Conservation (phyloP, 1,140 invertebrate species). For the Drosophila lowei region DNA sequence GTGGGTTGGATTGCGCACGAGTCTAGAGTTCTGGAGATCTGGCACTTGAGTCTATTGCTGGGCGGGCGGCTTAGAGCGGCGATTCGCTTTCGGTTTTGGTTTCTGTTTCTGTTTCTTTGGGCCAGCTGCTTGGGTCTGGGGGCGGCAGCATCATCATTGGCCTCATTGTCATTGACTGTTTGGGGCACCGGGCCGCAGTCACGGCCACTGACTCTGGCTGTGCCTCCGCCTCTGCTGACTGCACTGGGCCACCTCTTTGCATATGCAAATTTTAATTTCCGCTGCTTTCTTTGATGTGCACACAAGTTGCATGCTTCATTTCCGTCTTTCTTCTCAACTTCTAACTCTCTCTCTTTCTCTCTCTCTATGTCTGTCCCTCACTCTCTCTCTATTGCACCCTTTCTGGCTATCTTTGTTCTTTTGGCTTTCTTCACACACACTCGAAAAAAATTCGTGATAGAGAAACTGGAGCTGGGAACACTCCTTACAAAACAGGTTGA, state of each 20-base stretch:
- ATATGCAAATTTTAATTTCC: constrained; percentile 82
- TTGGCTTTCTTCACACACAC: neutral
- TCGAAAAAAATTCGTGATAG: constrained; percentile 3
- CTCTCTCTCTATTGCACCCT: neutral
- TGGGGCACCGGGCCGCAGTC: constrained; percentile 4
- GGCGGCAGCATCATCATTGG: constrained; percentile 37
- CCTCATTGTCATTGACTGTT: constrained; percentile 43
- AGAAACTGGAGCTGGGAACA: too few species aligned
- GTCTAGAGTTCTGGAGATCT: constrained; percentile 38
- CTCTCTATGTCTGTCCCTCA: too few species aligned
- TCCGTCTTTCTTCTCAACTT: constrained; percentile 47
- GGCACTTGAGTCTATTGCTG: constrained; percentile 40
- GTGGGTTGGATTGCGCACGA: constrained; percentile 46
- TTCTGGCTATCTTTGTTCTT: neutral
- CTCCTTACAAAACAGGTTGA: too few species aligned
- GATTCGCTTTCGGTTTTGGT: neutral
- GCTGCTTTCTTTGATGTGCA: constrained; percentile 69
- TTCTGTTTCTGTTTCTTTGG: constrained; percentile 1
- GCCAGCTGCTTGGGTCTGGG: constrained; percentile 19
- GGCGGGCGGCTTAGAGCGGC: constrained; percentile 5
- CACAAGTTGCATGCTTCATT: constrained; percentile 78
- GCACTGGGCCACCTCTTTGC: constrained; percentile 36
- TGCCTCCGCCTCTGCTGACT: constrained; percentile 16
- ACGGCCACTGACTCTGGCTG: constrained; percentile 15
- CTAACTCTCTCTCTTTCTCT: neutral